Evolutionary conservation across 2,113 vertebrate species (phyloP), one percentile per base, ranked within the genome.

Genomic region (Gyps fulvus): DNA sequence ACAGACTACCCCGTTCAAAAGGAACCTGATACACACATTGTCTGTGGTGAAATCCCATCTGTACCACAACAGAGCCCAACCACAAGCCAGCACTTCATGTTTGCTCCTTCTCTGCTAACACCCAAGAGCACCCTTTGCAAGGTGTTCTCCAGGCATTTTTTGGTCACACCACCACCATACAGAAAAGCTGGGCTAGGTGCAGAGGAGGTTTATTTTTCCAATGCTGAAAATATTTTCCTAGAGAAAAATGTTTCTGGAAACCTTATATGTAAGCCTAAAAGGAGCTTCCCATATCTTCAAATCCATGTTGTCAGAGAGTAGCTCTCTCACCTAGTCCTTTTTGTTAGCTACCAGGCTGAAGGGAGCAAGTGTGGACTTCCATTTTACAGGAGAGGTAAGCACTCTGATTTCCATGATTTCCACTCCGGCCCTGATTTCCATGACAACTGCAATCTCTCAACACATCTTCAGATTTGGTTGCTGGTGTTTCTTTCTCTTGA

Each of bases 381-480:
- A 72, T 82, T 91, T 83, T 40, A 82, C 34, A 81, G 25, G 8
- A 16, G 31, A 87, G 13, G n/a, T 27, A 73, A 80, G 27, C 42
- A 57, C 26, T 10, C 36, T 0, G 3, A 95, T 94, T 93, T 93
- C 94, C 77, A 83, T 88, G 93, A 91, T 26, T 52, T 52, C 50
- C 50, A 26, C 25, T 9, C 23, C 9, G 65, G 21, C 16, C 32
- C 36, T 0, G 4, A 95, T 94, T 93, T 93, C 94, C 77, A 86
- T 88, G 93, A 91, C 93, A 93, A 95, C 89, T 47, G 54, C 81
- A 91, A 61, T 91, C 13, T 34, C 70, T 55, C 70, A 50, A 40
- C n/a, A 27, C n/a, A 25, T 94, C 94, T 89, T 83, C 62, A 26
- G 18, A 85, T 77, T 70, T 38, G 11, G 66, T 81, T 78, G 72